These are phyloP conservation scores for Centropyge bicolor DNA, from an alignment of 2,797 vertebrate genomes.

Conservation along the genomic window DNA sequence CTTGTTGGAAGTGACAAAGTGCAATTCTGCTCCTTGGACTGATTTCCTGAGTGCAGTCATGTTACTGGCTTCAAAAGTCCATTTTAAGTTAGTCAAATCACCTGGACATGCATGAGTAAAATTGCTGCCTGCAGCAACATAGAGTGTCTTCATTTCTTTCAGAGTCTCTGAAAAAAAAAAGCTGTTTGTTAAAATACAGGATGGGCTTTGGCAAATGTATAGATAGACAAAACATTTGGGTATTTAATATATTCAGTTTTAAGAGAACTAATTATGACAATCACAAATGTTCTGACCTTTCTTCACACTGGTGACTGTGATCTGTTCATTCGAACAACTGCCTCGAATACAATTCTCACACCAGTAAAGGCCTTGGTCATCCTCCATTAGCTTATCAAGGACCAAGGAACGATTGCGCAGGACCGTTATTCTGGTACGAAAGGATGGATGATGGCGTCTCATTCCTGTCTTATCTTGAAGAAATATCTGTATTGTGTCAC, in stretches of 20 bases:
- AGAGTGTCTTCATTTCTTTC: background rate
- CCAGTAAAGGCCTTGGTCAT: constrained; percentile 67
- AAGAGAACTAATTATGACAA: background rate
- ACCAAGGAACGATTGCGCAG: constrained; percentile 27
- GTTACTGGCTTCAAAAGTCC: constrained; percentile 53
- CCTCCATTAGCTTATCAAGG: constrained; percentile 54
- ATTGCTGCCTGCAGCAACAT: constrained; percentile 23
- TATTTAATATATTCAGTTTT: background rate
- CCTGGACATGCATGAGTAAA: constrained; percentile 43
- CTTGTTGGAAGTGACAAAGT: constrained; percentile 10
- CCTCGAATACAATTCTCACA: constrained; percentile 51
- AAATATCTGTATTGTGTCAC: accelerated
- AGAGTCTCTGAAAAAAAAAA: constrained; percentile 34
- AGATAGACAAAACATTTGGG: background rate
- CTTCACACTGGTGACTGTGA: constrained; percentile 19
- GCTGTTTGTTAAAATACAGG: background rate
- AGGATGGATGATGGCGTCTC: accelerated
- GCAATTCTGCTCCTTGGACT: background rate
- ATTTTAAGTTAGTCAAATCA: constrained; percentile 1
- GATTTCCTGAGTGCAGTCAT: background rate
- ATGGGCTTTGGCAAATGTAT: background rate
- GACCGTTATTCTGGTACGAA: background rate
- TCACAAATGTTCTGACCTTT: constrained; percentile 59
- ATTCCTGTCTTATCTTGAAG: background rate
- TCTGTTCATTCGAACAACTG: accelerated